Percentiles rank a stretch among this genome's conserved stretches.
These are phyloP conservation scores for Sebastes kiyomatsui DNA, from an alignment of 2,797 vertebrate species.

Conservation along the genomic window DNA sequence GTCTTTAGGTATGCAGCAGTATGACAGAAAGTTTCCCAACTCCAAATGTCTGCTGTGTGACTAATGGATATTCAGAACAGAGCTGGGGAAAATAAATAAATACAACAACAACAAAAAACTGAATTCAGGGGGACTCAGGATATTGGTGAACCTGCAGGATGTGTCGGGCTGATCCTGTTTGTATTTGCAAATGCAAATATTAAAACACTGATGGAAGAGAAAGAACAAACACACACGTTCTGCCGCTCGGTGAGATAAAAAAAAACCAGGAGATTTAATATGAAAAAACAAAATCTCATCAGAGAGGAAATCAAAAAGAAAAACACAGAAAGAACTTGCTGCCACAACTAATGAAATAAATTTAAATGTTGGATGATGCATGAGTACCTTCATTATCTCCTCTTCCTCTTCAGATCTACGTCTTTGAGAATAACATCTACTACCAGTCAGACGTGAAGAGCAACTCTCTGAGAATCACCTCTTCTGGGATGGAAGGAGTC, in stretches of 20 bases:
- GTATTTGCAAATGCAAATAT: conserved; percentile 49
- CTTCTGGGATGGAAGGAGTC: conserved; percentile 93
- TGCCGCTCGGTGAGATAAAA: background rate
- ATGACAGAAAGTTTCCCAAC: background rate
- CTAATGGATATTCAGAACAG: background rate
- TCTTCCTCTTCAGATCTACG: conserved; percentile 86
- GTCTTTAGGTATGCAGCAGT: background rate
- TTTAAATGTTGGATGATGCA: background rate
- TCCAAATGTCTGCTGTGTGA: background rate
- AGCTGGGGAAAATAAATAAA: conserved; percentile 4
- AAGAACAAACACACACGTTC: conserved; percentile 1
- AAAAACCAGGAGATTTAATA: background rate
- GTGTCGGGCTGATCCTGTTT: conserved; percentile 16
- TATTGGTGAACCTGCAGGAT: conserved; percentile 14
- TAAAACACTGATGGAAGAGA: conserved; percentile 22
- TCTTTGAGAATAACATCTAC: conserved; percentile 99
- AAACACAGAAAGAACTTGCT: background rate
- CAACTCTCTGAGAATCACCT: conserved; percentile 93
- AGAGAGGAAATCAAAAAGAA: conserved; percentile 17
- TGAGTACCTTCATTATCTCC: background rate
- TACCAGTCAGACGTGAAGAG: conserved; percentile 93
- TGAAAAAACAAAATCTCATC: background rate
- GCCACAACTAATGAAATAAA: background rate
- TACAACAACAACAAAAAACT: background rate
- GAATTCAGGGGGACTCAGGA: conserved; percentile 2